These are phyloP conservation scores for Zonotrichia leucophrys DNA, from an alignment of 2,113 vertebrate genomes.

Conservation along the genomic window DNA sequence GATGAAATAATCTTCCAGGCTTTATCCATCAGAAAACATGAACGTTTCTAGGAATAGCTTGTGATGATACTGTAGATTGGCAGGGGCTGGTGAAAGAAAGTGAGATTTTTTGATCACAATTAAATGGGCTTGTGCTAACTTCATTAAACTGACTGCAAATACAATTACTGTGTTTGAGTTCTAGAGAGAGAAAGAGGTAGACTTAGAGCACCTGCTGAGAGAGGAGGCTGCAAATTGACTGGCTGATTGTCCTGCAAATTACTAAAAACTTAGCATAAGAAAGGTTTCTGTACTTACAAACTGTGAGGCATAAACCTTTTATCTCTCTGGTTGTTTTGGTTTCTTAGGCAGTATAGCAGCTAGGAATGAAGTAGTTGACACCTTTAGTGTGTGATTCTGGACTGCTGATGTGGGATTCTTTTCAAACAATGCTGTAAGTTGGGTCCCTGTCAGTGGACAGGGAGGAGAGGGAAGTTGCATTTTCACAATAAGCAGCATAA, in stretches of 20 bases:
- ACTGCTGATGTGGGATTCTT: not conserved
- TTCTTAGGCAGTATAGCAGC: not conserved
- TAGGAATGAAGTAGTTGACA: not conserved
- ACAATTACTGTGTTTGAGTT: not conserved
- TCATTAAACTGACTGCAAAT: not conserved
- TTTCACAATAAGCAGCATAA: not conserved
- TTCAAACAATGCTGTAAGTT: not conserved
- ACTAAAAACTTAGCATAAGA: not conserved
- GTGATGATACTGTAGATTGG: not conserved
- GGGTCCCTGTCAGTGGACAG: not conserved
- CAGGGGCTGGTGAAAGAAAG: not conserved
- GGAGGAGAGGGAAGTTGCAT: not conserved
- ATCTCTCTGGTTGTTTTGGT: not conserved
- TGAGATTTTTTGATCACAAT: not conserved
- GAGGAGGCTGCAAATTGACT: not conserved
- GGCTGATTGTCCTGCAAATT: not conserved
- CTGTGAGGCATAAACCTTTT: not conserved
- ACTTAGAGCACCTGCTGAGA: not conserved
- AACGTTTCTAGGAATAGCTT: not conserved
- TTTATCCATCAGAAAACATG: not conserved
- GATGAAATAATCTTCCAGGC: not conserved
- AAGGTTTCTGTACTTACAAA: not conserved
- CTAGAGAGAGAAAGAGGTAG: not conserved
- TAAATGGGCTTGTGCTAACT: not conserved
- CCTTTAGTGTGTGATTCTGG: not conserved